Evolutionary conservation across 1,140 invertebrate species (phyloP), one percentile per base, ranked within the genome.

Genomic region (Rhynchophorus ferrugineus): DNA sequence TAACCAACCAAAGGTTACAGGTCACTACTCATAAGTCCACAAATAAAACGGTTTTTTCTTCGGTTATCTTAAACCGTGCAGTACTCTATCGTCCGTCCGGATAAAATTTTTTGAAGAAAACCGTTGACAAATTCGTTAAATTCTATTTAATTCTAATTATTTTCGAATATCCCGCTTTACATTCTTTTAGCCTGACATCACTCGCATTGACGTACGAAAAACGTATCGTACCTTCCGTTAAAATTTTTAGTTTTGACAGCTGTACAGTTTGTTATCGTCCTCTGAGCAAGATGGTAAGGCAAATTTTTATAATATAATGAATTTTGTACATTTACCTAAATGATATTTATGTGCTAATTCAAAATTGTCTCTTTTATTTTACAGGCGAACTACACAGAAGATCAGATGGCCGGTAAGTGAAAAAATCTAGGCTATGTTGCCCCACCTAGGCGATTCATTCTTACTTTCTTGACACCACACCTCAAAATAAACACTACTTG

Each of bases 391-490:
- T 89, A 89, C 71, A 83, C 83, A 22, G 89, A 92, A 75, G 89
- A 92, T 77, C 88, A 91, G 75, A 81, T 91, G 72, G 82, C 85
- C 67, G 89, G 88, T 91, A 76, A 87, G 86, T 83, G 60, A 67
- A 67, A 52, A 59, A 63, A 69, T 69, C 50, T 71, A 68, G 69
- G 65, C 57, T 70, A 65, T 54, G 54, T 63, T 57, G 60, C 65
- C 62, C 65, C 60, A 62, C 69, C 73, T 73, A 61, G 24, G 24
- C 47, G 42, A 48, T 11, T 49, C 46, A 49, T 47, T 38, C 20
- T n/a, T n/a, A n/a, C n/a, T n/a, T n/a, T n/a, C n/a, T n/a, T n/a
- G n/a, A n/a, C n/a, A n/a, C n/a, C n/a, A n/a, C n/a, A n/a, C n/a
- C n/a, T n/a, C n/a, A n/a, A n/a, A n/a, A n/a, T n/a, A n/a, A n/a